These are phyloP conservation scores for Epistrophella euchroma DNA, from an alignment of 2,888 invertebrate genomes.

Conservation along the genomic window DNA sequence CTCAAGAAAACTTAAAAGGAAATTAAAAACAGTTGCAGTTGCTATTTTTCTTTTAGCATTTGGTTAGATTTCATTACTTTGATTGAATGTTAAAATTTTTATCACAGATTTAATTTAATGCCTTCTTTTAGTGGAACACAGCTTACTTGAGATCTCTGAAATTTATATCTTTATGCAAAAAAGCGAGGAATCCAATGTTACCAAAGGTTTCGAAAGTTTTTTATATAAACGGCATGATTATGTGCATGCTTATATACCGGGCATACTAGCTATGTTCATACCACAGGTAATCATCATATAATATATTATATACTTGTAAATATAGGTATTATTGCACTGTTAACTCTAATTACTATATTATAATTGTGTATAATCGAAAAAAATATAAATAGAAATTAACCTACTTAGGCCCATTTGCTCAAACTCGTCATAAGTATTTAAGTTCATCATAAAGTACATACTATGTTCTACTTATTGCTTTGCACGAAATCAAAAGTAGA, in stretches of 20 bases:
- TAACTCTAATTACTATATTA: no score
- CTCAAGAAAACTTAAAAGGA: constrained; percentile 27
- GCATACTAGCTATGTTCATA: constrained; percentile 19
- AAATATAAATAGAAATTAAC: no score
- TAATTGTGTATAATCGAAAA: no score
- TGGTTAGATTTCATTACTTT: constrained; percentile 9
- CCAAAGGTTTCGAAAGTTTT: not conserved
- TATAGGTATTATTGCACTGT: no score
- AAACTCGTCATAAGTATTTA: no score
- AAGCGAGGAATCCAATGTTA: constrained; percentile 37
- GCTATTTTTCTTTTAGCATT: constrained; percentile 29
- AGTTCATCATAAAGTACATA: no score
- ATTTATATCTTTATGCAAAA: constrained; percentile 27
- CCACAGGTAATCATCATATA: constrained; percentile 32
- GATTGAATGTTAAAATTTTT: not conserved
- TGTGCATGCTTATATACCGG: constrained; percentile 43
- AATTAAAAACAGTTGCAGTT: constrained; percentile 31
- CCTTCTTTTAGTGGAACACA: constrained; percentile 45
- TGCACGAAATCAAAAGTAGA: no score
- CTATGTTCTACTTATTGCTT: no score
- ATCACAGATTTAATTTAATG: not conserved
- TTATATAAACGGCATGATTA: constrained; percentile 14
- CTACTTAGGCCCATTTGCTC: no score
- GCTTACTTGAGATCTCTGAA: constrained; percentile 37
- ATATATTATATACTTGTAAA: no score